phyloP scores from a whole-genome alignment of 2,888 invertebrate species.

The Phalera bucephala region DNA sequence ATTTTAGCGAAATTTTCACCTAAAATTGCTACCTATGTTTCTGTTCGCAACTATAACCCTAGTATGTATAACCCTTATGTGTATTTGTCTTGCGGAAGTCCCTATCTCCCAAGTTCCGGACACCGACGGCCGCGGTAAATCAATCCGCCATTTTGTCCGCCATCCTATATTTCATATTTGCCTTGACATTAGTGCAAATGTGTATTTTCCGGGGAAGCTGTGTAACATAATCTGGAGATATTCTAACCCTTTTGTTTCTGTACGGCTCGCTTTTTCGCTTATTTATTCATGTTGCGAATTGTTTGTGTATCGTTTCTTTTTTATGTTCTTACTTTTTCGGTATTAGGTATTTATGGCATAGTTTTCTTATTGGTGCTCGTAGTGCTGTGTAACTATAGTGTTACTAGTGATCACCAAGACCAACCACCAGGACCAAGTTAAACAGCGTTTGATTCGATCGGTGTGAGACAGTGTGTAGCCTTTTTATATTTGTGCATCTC shows the following conservation, averaged over 20 bases:
- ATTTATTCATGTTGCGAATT: constrained; percentile 35
- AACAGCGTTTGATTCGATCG: too few species aligned
- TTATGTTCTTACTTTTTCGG: too few species aligned
- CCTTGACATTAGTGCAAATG: constrained; percentile 55
- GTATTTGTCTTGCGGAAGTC: constrained; percentile 31
- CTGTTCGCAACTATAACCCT: constrained; percentile 7
- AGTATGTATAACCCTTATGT: too few species aligned
- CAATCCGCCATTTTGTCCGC: constrained; percentile 54
- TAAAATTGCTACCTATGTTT: too few species aligned
- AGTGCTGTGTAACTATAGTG: too few species aligned
- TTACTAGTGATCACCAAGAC: too few species aligned
- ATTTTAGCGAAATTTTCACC: too few species aligned
- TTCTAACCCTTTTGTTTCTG: constrained; percentile 31
- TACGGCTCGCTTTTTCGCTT: constrained; percentile 24
- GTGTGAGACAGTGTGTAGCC: too few species aligned
- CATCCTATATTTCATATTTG: constrained; percentile 59
- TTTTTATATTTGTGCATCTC: too few species aligned
- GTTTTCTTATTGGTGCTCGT: too few species aligned
- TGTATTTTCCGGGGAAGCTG: constrained; percentile 41
- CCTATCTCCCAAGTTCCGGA: constrained; percentile 44
- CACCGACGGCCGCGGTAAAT: constrained; percentile 53
- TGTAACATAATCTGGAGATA: constrained; percentile 41
- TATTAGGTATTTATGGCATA: too few species aligned
- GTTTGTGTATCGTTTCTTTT: constrained; percentile 30
- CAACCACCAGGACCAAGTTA: too few species aligned